Conservation (phyloP, 2,888 invertebrate genomes). For the Mythimna loreyi region DNA sequence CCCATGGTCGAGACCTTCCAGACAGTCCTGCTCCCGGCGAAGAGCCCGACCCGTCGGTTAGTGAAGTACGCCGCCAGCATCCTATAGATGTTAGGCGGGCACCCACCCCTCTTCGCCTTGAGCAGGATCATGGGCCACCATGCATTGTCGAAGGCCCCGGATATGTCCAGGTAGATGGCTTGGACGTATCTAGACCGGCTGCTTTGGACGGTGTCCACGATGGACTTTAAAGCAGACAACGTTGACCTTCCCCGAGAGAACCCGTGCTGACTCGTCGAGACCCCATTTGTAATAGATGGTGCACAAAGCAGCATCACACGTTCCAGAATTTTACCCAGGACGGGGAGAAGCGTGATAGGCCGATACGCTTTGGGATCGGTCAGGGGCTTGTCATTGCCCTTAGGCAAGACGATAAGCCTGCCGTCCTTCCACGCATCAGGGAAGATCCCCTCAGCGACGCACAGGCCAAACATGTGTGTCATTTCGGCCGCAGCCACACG, state of each 20-base stretch:
- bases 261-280: too few relatives aligned
- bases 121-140: conserved; percentile 69
- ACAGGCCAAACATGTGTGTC: background rate
- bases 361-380: conserved; percentile 60
- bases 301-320: too few relatives aligned
- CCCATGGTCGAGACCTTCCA: conserved; percentile 42
- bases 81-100: conserved; percentile 12
- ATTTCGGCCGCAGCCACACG: background rate
- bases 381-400: conserved; percentile 52
- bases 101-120: conserved; percentile 13
- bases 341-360: conserved; percentile 40
- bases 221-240: conserved; percentile 52
- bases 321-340: too few relatives aligned
- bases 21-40: conserved; percentile 23
- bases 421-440: conserved; percentile 58
- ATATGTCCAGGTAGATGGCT: conserved; percentile 65
- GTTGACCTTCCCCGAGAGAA: too few relatives aligned
- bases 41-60: conserved; percentile 26
- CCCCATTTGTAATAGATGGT: too few relatives aligned
- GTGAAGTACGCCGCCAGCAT: too few relatives aligned
- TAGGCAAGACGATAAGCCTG: background rate
- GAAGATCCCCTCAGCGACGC: too few relatives aligned
- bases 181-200: conserved; percentile 43
- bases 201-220: too few relatives aligned
- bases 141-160: conserved; percentile 69